These are phyloP conservation scores for Atlantisia rogersi DNA, from an alignment of 2,113 vertebrate genomes.

Conservation along the genomic window DNA sequence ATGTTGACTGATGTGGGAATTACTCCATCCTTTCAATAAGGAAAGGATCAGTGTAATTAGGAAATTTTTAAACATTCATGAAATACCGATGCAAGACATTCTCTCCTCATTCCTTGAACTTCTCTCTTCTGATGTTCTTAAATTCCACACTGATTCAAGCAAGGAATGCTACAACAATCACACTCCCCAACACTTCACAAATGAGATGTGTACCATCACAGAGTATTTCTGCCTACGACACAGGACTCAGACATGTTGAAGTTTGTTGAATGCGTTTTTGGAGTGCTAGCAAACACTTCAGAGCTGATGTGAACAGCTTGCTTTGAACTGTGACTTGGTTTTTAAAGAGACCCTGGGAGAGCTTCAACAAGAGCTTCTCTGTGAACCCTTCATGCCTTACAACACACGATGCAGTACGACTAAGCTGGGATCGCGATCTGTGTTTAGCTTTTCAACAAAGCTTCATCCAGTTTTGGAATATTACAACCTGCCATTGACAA, in stretches of 20 bases:
- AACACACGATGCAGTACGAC: not conserved
- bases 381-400: not conserved
- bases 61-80: slow-evolving; percentile 32
- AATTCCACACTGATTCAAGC: not conserved
- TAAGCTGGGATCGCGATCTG: slow-evolving; percentile 7
- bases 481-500: not conserved
- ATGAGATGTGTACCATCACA: not conserved
- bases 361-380: not conserved
- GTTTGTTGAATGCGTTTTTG: slow-evolving; percentile 10
- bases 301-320: not conserved
- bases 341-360: slow-evolving; percentile 17
- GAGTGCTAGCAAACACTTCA: slow-evolving; percentile 30
- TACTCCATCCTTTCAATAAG: slow-evolving; percentile 37
- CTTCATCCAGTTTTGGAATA: slow-evolving; percentile 9
- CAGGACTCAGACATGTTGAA: not conserved
- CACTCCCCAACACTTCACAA: not conserved
- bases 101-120: not conserved
- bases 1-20: not conserved
- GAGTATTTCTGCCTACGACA: slow-evolving; percentile 23
- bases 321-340: not conserved
- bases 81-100: not conserved
- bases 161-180: slow-evolving; percentile 24
- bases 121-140: not conserved
- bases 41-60: not conserved
- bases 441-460: slow-evolving; percentile 44